Conservation (phyloP, 2,113 vertebrate species). For the Neopipo cinnamomea region DNA sequence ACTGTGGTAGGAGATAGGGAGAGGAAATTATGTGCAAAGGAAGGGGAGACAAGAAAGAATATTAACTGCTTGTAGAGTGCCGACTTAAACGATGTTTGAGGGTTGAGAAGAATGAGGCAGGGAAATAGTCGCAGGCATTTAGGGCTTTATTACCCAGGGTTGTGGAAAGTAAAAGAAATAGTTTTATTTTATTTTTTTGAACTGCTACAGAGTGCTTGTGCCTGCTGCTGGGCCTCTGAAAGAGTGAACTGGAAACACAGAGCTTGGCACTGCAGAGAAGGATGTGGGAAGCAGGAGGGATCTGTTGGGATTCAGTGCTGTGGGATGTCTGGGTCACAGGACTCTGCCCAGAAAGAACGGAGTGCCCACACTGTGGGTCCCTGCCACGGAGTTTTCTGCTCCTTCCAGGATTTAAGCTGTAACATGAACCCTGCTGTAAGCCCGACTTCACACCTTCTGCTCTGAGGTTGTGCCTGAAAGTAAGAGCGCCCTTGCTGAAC, state of each 20-base stretch:
- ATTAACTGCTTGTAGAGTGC: not conserved
- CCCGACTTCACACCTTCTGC: not conserved
- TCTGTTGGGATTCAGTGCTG: not conserved
- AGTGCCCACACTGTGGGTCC: not conserved
- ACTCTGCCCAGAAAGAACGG: not conserved
- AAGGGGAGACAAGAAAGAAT: not conserved
- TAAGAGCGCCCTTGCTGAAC: not conserved
- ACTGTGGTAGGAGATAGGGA: not conserved
- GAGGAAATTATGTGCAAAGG: not conserved
- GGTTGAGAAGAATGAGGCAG: not conserved
- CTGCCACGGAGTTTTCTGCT: not conserved
- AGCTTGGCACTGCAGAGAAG: not conserved
- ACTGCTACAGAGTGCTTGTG: not conserved
- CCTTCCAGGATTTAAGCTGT: not conserved
- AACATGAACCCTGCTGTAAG: not conserved
- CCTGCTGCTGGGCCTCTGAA: not conserved
- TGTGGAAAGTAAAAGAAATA: not conserved
- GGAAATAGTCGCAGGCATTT: not conserved
- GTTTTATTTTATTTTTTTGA: not conserved
- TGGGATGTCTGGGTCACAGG: not conserved
- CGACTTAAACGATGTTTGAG: not conserved
- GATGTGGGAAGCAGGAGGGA: not conserved
- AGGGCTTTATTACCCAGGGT: not conserved
- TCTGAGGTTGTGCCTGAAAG: slow-evolving; percentile 1
- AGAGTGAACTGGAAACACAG: rapidly evolving